phyloP scores from a whole-genome alignment of 2,888 invertebrate genomes.

The Macropis europaea region DNA sequence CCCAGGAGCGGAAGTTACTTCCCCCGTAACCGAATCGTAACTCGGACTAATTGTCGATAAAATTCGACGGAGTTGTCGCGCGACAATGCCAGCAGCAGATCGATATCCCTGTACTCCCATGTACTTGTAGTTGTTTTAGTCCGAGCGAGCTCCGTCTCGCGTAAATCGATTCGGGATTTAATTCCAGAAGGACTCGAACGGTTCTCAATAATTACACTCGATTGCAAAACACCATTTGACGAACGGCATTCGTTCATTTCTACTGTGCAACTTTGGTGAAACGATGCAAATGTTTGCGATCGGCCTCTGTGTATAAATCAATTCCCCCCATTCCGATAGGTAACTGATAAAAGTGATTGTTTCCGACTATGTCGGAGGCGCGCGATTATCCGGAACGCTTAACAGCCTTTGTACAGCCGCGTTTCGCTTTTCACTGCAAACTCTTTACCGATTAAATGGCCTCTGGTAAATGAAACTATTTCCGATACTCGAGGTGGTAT shows the following conservation, averaged over 20 bases:
- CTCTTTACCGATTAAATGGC: background rate
- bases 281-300: background rate
- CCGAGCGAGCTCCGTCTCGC: conserved; percentile 19
- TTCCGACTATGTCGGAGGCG: no score
- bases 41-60: conserved; percentile 33
- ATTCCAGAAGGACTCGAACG: background rate
- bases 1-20: conserved; percentile 16
- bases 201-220: conserved; percentile 9
- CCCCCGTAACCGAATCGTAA: conserved; percentile 12
- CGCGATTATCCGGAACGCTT: background rate
- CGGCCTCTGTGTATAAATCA: no score
- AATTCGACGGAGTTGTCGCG: conserved; percentile 18
- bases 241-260: conserved; percentile 3
- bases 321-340: no score
- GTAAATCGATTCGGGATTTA: conserved; percentile 19
- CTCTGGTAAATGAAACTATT: background rate
- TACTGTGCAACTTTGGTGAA: background rate
- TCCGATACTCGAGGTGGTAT: conserved; percentile 19
- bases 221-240: background rate
- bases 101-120: conserved; percentile 33
- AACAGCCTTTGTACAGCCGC: background rate
- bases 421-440: background rate
- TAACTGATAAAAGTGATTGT: background rate
- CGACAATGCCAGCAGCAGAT: conserved; percentile 17
- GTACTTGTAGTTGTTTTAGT: conserved; percentile 30